phyloP scores from a whole-genome alignment of 2,888 invertebrate species.

The Caenorhabditis japonica region DNA sequence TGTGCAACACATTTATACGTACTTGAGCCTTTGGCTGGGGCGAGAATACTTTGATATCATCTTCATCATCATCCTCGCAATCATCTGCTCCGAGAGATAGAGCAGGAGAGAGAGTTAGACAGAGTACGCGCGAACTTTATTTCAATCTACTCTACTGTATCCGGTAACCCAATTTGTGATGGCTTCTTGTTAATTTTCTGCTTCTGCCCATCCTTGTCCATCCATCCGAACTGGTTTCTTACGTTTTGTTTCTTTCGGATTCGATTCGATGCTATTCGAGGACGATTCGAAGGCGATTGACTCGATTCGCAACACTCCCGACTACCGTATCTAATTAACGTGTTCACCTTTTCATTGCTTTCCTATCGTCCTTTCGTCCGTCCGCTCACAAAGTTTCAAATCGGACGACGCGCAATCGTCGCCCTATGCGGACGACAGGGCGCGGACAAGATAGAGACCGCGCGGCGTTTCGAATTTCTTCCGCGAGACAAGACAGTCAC shows the following conservation, averaged over 20 bases:
- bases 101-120: too few relatives aligned
- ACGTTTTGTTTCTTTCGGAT: too few relatives aligned
- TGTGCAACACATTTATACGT: slow-evolving; percentile 53
- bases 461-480: slow-evolving; percentile 42
- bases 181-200: slow-evolving; percentile 36
- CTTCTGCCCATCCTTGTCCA: slow-evolving; percentile 39
- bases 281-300: too few relatives aligned
- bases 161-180: slow-evolving; percentile 29
- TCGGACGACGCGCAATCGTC: slow-evolving; percentile 27
- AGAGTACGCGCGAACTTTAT: slow-evolving; percentile 21
- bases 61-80: too few relatives aligned
- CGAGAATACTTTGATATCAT: slow-evolving; percentile 26
- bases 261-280: too few relatives aligned
- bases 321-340: slow-evolving; percentile 51
- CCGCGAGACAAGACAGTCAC: too few relatives aligned
- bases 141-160: background rate
- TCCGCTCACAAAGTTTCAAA: slow-evolving; percentile 46
- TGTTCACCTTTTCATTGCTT: slow-evolving; percentile 43
- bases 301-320: background rate
- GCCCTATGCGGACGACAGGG: slow-evolving; percentile 14
- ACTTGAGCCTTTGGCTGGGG: slow-evolving; percentile 35
- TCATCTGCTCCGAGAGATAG: too few relatives aligned
- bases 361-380: slow-evolving; percentile 43
- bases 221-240: slow-evolving; percentile 41
- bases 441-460: slow-evolving; percentile 13